Percentiles rank a stretch among this genome's conserved stretches.
Evolutionary conservation across 2,797 vertebrate species (phyloP).

Genomic region (Sylvia borin): DNA sequence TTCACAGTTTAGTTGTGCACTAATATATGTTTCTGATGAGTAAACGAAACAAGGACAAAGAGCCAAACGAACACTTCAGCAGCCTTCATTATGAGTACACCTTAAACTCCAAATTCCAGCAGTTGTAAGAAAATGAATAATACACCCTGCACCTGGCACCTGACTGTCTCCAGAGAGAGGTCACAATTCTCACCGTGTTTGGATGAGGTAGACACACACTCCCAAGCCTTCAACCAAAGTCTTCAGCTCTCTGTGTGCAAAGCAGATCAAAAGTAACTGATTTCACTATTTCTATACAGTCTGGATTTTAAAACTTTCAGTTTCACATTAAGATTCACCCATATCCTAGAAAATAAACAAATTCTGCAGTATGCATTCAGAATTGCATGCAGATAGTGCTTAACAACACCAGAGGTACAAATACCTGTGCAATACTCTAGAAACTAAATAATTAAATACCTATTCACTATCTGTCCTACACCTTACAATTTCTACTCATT

Average conservation of each 20-base stretch:
- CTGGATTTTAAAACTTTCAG: neutral
- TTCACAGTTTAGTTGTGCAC: neutral
- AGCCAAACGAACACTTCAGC: neutral
- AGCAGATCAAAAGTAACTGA: neutral
- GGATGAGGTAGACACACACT: neutral
- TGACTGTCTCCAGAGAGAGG: neutral
- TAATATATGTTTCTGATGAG: neutral
- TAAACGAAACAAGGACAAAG: neutral
- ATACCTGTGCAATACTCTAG: neutral
- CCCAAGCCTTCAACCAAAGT: neutral
- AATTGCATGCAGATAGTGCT: rapidly evolving
- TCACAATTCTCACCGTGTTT: neutral
- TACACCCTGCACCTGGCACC: neutral
- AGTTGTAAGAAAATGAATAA: neutral
- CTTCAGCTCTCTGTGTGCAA: neutral
- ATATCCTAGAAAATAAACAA: neutral
- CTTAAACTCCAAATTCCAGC: neutral
- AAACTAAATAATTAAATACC: neutral
- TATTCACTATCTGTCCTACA: neutral
- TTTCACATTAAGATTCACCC: neutral
- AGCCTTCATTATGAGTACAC: neutral
- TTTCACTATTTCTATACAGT: neutral
- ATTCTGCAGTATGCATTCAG: neutral
- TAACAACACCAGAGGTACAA: neutral
- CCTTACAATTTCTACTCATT: neutral